Conservation (phyloP, 2,113 vertebrate species). For the Anser brachyrhynchus region DNA sequence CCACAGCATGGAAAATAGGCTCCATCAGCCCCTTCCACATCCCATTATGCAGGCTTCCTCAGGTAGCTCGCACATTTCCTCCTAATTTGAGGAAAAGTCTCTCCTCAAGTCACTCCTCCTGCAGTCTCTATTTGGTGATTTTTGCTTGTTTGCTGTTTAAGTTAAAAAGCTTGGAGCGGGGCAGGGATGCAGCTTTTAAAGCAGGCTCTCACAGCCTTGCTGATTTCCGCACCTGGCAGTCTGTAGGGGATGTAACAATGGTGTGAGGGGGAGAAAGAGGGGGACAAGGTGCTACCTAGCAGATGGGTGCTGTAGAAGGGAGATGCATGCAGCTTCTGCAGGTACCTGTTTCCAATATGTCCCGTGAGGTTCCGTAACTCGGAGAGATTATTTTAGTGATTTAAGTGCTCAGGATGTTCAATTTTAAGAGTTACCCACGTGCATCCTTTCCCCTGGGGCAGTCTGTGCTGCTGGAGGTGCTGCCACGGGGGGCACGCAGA, state of each 20-base stretch:
- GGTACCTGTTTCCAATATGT: not conserved
- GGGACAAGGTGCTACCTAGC: not conserved
- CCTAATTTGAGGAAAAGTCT: not conserved
- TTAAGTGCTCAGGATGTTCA: not conserved
- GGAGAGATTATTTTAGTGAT: not conserved
- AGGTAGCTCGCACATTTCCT: not conserved
- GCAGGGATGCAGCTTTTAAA: not conserved
- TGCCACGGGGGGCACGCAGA: not conserved
- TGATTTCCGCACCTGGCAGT: not conserved
- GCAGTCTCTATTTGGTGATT: not conserved
- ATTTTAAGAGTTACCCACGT: not conserved
- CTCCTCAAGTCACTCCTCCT: not conserved
- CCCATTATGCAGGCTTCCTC: not conserved
- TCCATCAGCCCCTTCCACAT: constrained; percentile 2
- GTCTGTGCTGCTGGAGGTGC: not conserved
- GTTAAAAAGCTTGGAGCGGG: not conserved
- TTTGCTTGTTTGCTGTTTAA: not conserved
- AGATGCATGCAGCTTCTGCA: not conserved
- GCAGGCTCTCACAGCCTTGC: not conserved
- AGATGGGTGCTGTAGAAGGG: not conserved
- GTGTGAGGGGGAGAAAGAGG: not conserved
- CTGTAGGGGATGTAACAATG: not conserved
- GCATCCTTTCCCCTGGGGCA: not conserved
- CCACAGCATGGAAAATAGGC: constrained; percentile 18
- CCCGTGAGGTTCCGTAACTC: not conserved